phyloP scores from a whole-genome alignment of 2,113 vertebrate species.

The Rhizomys pruinosus region DNA sequence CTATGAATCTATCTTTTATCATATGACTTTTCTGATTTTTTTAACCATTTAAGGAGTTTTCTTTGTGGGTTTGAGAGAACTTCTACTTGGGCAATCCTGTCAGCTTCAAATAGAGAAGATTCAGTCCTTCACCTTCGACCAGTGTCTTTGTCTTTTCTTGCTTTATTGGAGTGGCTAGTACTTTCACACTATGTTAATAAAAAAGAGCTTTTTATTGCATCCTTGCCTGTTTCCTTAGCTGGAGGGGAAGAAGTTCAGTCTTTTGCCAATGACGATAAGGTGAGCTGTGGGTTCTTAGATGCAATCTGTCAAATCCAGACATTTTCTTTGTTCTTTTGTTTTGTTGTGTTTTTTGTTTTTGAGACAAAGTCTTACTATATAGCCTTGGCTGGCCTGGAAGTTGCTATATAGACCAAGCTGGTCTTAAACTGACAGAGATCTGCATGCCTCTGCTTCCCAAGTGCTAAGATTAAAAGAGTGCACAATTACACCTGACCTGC shows the following conservation, averaged over 20 bases:
- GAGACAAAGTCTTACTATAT: no score
- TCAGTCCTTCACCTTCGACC: not conserved
- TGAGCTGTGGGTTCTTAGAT: not conserved
- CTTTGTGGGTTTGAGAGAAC: not conserved
- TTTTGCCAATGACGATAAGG: not conserved
- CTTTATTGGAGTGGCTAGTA: not conserved
- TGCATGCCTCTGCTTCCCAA: no score
- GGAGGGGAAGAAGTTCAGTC: not conserved
- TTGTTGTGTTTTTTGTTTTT: not conserved
- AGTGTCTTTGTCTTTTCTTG: not conserved
- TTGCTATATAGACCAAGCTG: no score
- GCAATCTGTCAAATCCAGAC: not conserved
- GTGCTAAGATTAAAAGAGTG: no score
- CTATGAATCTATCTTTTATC: not conserved
- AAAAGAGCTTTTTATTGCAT: not conserved
- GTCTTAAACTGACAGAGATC: no score
- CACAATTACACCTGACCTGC: no score
- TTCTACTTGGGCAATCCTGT: not conserved
- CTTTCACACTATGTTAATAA: not conserved
- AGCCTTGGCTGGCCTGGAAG: no score
- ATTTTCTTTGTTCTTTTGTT: not conserved
- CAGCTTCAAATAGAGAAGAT: not conserved
- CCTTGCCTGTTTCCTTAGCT: not conserved
- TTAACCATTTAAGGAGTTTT: not conserved
- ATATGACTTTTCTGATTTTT: not conserved